Evolutionary conservation across 2,888 invertebrate genomes (phyloP), one percentile per base, ranked within the genome.

Genomic region (Ptilodon capucinus): DNA sequence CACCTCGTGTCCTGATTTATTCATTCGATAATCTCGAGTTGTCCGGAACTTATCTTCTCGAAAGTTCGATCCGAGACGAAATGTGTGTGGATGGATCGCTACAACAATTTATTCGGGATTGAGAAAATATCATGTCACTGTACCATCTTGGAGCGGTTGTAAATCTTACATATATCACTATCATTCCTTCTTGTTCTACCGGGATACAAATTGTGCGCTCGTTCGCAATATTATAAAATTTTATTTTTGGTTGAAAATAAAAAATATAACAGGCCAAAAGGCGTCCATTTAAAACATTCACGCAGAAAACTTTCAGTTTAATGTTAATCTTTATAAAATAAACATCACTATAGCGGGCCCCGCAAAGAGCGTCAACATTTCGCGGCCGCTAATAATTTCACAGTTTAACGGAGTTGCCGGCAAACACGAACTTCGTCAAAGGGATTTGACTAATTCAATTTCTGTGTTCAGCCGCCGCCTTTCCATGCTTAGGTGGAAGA

Each of bases 401-500:
- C 76, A 75, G 74, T 74, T 74, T 70, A 79, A 70, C 76, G 68
- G 54, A 77, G 78, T 75, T 76, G 74, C 73, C 60, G 56, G 68
- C 77, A 81, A 83, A 83, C 79, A 80, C 68, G 64, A 84, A 84
- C 73, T 84, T 80, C 74, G 75, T 82, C 81, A 82, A 82, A 82
- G 79, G 79, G 81, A 80, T 79, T 79, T 76, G 71, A 77, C 76
- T 84, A 83, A 84, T 84, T 84, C 76, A 81, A 81, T 84, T 82
- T 79, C 75, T 69, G 74, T 81, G 81, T 82, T 81, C 79, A 72
- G 64, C 71, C 74, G 70, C 76, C 77, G 76, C 73, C 77, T 74
- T 79, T 68, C 67, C 67, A 62, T 75, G 71, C 72, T 74, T 70
- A 74, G 71, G 72, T 75, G 65, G 70, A 72, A 76, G 82, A 79